These are phyloP conservation scores for Physella acuta DNA, from an alignment of 1,140 invertebrate species.

Conservation along the genomic window DNA sequence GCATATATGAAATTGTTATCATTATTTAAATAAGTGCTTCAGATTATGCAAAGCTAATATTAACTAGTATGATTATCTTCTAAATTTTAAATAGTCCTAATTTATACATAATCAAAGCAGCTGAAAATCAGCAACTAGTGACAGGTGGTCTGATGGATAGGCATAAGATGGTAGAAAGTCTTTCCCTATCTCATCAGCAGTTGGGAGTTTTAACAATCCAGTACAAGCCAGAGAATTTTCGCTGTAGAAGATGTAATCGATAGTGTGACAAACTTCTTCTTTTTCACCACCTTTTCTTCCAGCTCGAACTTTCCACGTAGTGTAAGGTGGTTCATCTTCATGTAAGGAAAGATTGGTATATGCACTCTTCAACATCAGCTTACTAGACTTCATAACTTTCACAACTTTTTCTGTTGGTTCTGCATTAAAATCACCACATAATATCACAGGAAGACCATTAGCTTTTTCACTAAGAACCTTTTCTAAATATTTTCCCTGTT, in stretches of 20 bases:
- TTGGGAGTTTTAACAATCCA: slow-evolving; percentile 69
- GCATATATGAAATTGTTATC: too few relatives aligned
- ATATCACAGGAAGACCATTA: slow-evolving; percentile 63
- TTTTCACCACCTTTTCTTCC: slow-evolving; percentile 34
- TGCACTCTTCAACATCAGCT: slow-evolving; percentile 53
- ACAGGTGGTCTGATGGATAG: slow-evolving; percentile 82
- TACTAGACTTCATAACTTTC: slow-evolving; percentile 36
- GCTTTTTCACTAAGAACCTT: slow-evolving; percentile 64
- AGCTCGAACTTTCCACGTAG: slow-evolving; percentile 76
- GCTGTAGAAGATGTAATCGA: slow-evolving; percentile 79
- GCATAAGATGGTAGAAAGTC: slow-evolving; percentile 69
- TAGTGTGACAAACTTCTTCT: slow-evolving; percentile 73
- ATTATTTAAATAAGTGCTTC: too few relatives aligned
- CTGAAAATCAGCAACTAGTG: slow-evolving; percentile 72
- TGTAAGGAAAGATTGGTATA: slow-evolving; percentile 44
- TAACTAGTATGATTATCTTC: too few relatives aligned
- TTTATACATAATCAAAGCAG: slow-evolving; percentile 27
- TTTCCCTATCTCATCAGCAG: slow-evolving; percentile 69
- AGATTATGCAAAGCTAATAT: too few relatives aligned
- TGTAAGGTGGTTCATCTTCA: slow-evolving; percentile 69
- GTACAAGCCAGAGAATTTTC: slow-evolving; percentile 65
- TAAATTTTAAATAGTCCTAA: too few relatives aligned
- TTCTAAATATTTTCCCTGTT: slow-evolving; percentile 75
- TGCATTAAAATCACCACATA: slow-evolving; percentile 81
- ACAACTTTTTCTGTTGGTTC: slow-evolving; percentile 76